A percentile compares a stretch with the other conserved stretches of the same genome.
These are phyloP conservation scores for Hyla sarda DNA, from an alignment of 2,113 vertebrate genomes.

Conservation along the genomic window DNA sequence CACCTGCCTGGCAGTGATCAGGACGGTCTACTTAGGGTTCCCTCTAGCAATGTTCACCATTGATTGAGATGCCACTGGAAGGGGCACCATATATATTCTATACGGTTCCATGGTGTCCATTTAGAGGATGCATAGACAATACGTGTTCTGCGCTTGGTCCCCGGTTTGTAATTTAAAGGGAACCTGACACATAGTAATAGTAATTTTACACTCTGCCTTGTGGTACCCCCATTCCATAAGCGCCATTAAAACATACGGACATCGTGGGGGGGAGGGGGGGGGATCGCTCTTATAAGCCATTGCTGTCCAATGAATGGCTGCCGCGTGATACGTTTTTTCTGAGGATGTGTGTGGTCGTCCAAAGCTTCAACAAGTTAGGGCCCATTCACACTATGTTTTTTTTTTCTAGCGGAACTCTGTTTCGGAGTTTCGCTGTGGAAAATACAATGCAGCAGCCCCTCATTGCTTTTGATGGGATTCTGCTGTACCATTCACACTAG, in stretches of 20 bases:
- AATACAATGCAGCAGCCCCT: too few species aligned
- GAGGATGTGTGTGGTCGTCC: not conserved
- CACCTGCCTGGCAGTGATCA: not conserved
- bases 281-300: not conserved
- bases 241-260: not conserved
- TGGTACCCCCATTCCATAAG: not conserved
- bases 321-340: fast-evolving
- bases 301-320: not conserved
- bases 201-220: not conserved
- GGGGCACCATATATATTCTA: not conserved
- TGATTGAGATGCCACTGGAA: too few species aligned
- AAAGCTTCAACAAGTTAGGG: too few species aligned
- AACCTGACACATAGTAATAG: not conserved
- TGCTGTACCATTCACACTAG: too few species aligned
- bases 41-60: not conserved
- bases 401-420: too few species aligned
- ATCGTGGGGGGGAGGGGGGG: not conserved
- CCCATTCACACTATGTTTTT: too few species aligned
- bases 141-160: not conserved
- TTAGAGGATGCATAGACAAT: not conserved
- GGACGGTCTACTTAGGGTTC: not conserved
- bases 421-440: too few species aligned
- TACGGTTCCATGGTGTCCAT: not conserved
- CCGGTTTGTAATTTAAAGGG: too few species aligned
- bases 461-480: too few species aligned